Base-by-base conservation (phyloP, 2,888 invertebrate genomes). In the Scaptomyza caliginosa region DNA sequence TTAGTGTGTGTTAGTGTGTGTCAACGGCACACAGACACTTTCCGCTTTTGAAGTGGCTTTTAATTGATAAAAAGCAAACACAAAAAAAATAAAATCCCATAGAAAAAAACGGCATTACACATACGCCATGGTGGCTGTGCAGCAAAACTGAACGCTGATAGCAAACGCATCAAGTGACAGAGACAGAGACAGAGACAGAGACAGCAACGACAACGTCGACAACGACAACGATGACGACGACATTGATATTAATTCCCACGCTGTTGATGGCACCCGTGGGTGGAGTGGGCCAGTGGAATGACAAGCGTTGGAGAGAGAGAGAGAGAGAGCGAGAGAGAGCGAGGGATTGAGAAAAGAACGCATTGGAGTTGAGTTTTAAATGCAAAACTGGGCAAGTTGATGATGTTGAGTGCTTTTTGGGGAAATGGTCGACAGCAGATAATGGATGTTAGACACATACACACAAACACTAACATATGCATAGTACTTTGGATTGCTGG, bases 11-110 rank as follows among this genome's bases (percentile, higher is more conserved):
- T 75, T 64, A 59, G 56, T 72, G 64, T 79, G 81, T 79, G 81
- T 81, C 79, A 79, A 77, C 77, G 57, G 62, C 75, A 83, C 73
- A 75, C 77, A 83, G 85, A 82, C 84, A 85, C 85, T 84, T 80
- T 78, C 78, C 77, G 78, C 76, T 87, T 83, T 87, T 88, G 83
- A 89, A 89, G 88, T 89, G 88, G 77, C 83, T 80, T 87, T 89
- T 89, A 89, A 89, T 89, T 89, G 88, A 88, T 88, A 88, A 86
- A 77, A 84, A 75, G 74, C 58, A 62, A 49, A 59, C 69, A 72
- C 59, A 74, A 59, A 30, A 57, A 55, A 23, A 60, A 51, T 42
- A 48, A 45, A 70, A 79, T 74, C 16, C 64, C 64, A 58, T 77
- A 73, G 59, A 68, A 58, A 76, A 67, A 49, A 73, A 68, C 45